Conservation (phyloP, 2,888 invertebrate species). For the Harpalus rubripes region DNA sequence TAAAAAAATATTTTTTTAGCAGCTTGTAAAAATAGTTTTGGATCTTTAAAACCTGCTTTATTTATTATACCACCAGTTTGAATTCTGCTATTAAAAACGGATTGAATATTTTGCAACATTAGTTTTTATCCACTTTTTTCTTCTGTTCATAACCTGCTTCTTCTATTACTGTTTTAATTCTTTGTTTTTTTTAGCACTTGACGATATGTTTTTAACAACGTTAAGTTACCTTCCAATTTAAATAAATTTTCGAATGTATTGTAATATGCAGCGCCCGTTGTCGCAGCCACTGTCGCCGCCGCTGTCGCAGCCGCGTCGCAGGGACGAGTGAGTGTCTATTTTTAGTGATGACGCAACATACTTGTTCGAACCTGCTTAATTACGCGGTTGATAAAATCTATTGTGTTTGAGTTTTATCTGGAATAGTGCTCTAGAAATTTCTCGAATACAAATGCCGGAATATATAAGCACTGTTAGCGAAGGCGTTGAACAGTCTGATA, state of each 20-base stretch:
- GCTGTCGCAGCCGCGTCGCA: too few species aligned
- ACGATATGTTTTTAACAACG: background rate
- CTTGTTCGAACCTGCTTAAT: too few species aligned
- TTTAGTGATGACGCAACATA: too few species aligned
- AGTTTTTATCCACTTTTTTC: background rate
- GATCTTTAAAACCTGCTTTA: slow-evolving; percentile 21
- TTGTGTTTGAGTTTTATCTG: too few species aligned
- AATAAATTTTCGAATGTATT: background rate
- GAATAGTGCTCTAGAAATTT: too few species aligned
- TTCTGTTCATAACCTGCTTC: background rate
- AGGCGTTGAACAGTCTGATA: too few species aligned
- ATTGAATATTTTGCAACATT: slow-evolving; percentile 14
- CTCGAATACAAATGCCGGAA: too few species aligned
- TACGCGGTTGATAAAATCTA: too few species aligned
- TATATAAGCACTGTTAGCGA: too few species aligned
- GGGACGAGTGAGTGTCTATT: too few species aligned
- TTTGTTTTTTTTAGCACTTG: background rate
- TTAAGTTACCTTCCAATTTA: background rate
- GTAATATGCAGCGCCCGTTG: too few species aligned
- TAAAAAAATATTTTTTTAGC: background rate
- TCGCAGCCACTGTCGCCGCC: too few species aligned
- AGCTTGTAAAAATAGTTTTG: slow-evolving; percentile 13
- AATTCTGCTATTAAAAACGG: slow-evolving; percentile 8
- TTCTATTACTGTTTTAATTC: background rate
- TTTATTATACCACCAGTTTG: slow-evolving; percentile 17